Evolutionary conservation across 92 coral and sea anemone species (phyloP).

Genomic region (Parazoanthus atlanticus): DNA sequence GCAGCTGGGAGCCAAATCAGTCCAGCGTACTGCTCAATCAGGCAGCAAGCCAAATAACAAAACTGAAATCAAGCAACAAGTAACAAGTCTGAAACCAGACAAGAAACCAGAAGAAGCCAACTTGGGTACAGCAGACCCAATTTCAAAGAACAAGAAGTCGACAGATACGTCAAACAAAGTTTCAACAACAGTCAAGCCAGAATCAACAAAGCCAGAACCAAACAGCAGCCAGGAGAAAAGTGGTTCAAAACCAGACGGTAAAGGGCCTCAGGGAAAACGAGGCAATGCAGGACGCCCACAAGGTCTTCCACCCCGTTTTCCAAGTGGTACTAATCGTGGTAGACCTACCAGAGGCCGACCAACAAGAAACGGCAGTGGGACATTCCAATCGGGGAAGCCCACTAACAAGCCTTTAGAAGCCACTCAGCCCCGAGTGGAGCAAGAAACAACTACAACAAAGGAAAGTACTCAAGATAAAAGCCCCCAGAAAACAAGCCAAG

Average conservation of each 20-base stretch:
- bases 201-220: slow-evolving; percentile 61
- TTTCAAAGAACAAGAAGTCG: slow-evolving; percentile 34
- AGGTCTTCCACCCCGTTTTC: slow-evolving; percentile 31
- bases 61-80: slow-evolving; percentile 29
- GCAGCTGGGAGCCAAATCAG: slow-evolving; percentile 7
- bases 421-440: slow-evolving; percentile 69
- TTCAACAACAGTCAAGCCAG: slow-evolving; percentile 69
- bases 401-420: slow-evolving; percentile 36
- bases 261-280: slow-evolving; percentile 51
- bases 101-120: slow-evolving; percentile 36
- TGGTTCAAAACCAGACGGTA: slow-evolving; percentile 66
- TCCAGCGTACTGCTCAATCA: background rate
- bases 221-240: slow-evolving; percentile 61
- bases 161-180: slow-evolving; percentile 26
- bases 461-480: slow-evolving; percentile 61
- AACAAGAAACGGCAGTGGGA: slow-evolving; percentile 26
- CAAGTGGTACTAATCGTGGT: slow-evolving; percentile 28
- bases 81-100: slow-evolving; percentile 36
- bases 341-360: slow-evolving; percentile 35
- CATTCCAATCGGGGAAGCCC: slow-evolving; percentile 16
- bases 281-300: slow-evolving; percentile 6
- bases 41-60: slow-evolving; percentile 30
- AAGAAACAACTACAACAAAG: slow-evolving; percentile 42
- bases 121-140: slow-evolving; percentile 34
- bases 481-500: slow-evolving; percentile 72